These are phyloP conservation scores for Drosophila oshimai DNA, from an alignment of 1,140 invertebrate species.

Conservation along the genomic window DNA sequence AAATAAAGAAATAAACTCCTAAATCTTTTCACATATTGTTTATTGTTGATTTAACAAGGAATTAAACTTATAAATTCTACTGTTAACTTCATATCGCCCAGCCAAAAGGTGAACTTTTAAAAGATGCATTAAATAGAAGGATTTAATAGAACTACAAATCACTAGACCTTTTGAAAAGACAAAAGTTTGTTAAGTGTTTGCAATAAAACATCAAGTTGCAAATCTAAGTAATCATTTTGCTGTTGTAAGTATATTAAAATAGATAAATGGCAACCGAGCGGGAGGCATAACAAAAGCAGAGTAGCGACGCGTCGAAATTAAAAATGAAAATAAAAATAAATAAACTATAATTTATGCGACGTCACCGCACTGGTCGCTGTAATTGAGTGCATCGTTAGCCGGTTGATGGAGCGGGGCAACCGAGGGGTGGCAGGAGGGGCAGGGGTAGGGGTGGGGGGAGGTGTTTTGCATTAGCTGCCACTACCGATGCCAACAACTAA, in stretches of 20 bases:
- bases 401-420: slow-evolving; percentile 19
- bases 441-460: slow-evolving; percentile 20
- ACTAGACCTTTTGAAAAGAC: too few relatives aligned
- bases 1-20: too few relatives aligned
- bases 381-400: slow-evolving; percentile 77
- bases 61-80: too few relatives aligned
- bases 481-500: slow-evolving; percentile 75
- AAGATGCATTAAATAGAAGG: too few relatives aligned
- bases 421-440: neutral
- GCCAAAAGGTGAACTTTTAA: too few relatives aligned
- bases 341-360: slow-evolving; percentile 70
- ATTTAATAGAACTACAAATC: too few relatives aligned
- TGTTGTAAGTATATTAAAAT: too few relatives aligned
- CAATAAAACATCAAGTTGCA: too few relatives aligned
- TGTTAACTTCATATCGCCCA: too few relatives aligned
- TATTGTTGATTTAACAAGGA: too few relatives aligned
- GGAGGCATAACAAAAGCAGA: slow-evolving; percentile 24
- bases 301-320: slow-evolving; percentile 28
- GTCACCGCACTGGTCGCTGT: slow-evolving; percentile 49
- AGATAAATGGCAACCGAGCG: slow-evolving; percentile 11
- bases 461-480: slow-evolving; percentile 50
- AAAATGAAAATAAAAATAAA: slow-evolving; percentile 47
- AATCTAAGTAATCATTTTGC: slow-evolving; percentile 5
- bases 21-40: too few relatives aligned
- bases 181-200: too few relatives aligned